Conservation (phyloP, 2,797 vertebrate genomes). For the Pempheris klunzingeri region DNA sequence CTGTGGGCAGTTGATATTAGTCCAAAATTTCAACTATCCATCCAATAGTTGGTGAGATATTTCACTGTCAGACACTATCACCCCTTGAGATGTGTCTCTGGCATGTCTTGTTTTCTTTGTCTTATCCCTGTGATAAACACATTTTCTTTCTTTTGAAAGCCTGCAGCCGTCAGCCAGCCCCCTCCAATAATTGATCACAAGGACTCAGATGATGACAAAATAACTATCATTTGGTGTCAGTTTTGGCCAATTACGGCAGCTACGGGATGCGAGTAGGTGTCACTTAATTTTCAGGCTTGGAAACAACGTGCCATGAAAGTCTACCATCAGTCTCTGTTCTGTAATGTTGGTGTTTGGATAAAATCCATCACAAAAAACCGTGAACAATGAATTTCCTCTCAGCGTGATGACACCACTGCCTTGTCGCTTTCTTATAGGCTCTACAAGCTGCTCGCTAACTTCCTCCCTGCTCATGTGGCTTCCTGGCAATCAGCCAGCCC, state of each 20-base stretch:
- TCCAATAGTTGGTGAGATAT: background rate
- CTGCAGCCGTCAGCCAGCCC: background rate
- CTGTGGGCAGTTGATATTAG: background rate
- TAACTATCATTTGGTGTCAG: conserved; percentile 16
- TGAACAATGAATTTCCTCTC: conserved; percentile 68
- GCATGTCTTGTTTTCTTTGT: background rate
- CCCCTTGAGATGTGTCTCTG: background rate
- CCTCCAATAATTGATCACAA: background rate
- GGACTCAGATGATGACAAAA: conserved; percentile 22
- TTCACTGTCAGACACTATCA: background rate
- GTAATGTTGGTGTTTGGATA: conserved; percentile 46
- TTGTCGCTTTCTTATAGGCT: conserved; percentile 32
- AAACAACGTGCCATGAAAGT: conserved; percentile 51
- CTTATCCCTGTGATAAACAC: background rate
- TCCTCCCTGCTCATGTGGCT: conserved; percentile 65
- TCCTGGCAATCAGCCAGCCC: conserved; percentile 63
- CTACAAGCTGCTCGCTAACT: conserved; percentile 34
- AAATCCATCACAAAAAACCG: conserved; percentile 19
- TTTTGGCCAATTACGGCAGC: conserved; percentile 3
- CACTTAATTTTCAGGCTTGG: conserved; percentile 6
- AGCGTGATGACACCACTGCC: conserved; percentile 37
- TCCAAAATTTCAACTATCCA: too few relatives aligned
- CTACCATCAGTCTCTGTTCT: conserved; percentile 27
- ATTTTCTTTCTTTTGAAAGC: background rate
- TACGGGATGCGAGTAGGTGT: conserved; percentile 33